Evolutionary conservation across 23 tunicate genomes (phyloP).

Genomic region (Halocynthia aurantium): DNA sequence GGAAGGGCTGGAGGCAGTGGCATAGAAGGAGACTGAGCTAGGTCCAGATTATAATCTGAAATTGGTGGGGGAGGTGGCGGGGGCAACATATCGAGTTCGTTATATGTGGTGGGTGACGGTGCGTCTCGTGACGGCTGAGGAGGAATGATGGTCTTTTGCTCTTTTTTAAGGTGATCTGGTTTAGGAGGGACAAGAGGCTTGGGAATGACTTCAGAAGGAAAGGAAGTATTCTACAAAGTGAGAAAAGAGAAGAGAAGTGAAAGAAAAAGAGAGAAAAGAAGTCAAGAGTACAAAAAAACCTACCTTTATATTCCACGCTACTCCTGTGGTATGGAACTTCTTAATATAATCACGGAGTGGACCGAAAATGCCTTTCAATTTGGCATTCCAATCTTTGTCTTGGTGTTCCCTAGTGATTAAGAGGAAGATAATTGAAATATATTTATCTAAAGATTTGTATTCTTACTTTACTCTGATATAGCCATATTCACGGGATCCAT

Average conservation of each 20-base stretch:
- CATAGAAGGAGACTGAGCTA: conserved; percentile 26
- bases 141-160: too few relatives aligned
- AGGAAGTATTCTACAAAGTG: background rate
- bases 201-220: background rate
- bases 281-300: background rate
- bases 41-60: background rate
- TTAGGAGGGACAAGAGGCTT: conserved; percentile 37
- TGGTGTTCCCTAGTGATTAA: conserved; percentile 11
- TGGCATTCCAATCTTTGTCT: conserved; percentile 51
- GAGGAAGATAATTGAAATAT: background rate
- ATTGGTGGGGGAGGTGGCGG: conserved; percentile 28
- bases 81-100: background rate
- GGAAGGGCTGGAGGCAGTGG: conserved; percentile 65
- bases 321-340: conserved; percentile 81
- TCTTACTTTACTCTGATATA: too few relatives aligned
- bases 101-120: too few relatives aligned
- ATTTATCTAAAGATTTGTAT: too few relatives aligned
- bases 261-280: conserved; percentile 10
- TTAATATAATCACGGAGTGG: conserved; percentile 67
- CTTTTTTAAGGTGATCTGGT: background rate
- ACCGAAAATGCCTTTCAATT: conserved; percentile 37
- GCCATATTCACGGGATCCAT: too few relatives aligned
- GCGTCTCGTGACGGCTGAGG: too few relatives aligned
- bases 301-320: conserved; percentile 78
- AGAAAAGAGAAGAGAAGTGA: too few relatives aligned